phyloP scores from a whole-genome alignment of 2,888 invertebrate species.

The Theristus sp. region DNA sequence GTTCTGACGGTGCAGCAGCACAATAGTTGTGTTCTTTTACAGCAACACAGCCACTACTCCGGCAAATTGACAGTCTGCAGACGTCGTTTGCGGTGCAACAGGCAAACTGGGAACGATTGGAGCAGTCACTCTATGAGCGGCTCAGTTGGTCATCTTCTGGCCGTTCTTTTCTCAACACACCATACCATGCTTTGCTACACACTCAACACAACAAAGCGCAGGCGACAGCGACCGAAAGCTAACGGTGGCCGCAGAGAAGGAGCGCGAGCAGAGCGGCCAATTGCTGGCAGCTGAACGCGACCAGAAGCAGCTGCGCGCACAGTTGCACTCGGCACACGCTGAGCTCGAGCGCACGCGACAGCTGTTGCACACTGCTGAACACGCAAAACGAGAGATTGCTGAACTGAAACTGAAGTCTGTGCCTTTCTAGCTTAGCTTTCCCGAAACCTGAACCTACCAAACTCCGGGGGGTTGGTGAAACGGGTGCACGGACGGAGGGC shows the following conservation, averaged over 20 bases:
- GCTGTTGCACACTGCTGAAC: background rate
- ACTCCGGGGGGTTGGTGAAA: too few species aligned
- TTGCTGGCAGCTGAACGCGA: background rate
- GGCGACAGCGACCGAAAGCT: conserved; percentile 40
- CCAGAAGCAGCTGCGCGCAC: background rate
- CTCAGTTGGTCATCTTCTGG: conserved; percentile 26
- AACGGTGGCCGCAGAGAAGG: conserved; percentile 46
- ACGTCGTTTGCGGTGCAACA: conserved; percentile 39
- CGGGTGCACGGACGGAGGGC: too few species aligned
- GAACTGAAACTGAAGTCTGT: too few species aligned
- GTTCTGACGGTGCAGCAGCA: background rate
- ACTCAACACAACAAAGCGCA: too few species aligned
- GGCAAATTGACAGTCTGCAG: conserved; percentile 59
- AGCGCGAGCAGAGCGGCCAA: conserved; percentile 33
- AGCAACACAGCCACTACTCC: conserved; percentile 54
- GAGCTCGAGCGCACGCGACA: background rate
- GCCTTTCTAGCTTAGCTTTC: too few species aligned
- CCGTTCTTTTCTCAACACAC: background rate
- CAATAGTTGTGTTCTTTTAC: conserved; percentile 3
- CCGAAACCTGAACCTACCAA: too few species aligned
- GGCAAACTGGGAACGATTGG: conserved; percentile 47
- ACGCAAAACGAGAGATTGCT: background rate
- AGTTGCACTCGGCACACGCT: background rate
- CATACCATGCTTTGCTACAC: too few species aligned
- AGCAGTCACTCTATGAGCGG: conserved; percentile 47